Evolutionary conservation across 2,113 vertebrate species (phyloP).

Genomic region (Tetrax tetrax): DNA sequence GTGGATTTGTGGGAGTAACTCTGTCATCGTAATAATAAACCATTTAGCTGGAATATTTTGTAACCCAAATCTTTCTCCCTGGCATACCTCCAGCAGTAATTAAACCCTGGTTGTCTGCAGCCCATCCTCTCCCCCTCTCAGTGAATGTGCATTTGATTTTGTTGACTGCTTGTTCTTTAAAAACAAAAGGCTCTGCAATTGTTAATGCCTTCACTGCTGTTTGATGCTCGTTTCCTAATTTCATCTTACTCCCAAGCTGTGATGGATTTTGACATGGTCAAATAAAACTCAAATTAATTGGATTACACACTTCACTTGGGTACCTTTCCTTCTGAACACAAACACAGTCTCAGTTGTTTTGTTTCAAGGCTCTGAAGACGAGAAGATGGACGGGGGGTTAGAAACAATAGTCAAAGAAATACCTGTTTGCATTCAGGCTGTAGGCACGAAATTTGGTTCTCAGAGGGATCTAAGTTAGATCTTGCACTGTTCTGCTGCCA

Average conservation of each 20-base stretch:
- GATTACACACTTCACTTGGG: constrained; percentile 66
- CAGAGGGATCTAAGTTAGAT: background rate
- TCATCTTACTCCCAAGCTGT: background rate
- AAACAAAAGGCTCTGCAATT: constrained; percentile 12
- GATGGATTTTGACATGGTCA: constrained; percentile 62
- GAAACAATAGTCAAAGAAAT: constrained; percentile 1
- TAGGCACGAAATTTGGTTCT: background rate
- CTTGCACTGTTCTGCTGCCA: background rate
- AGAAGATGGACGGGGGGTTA: background rate
- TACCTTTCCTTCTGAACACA: constrained; percentile 40
- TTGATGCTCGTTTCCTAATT: constrained; percentile 28
- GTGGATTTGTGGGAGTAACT: background rate
- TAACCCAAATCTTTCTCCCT: background rate
- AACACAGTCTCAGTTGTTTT: constrained; percentile 37
- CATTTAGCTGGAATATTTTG: constrained; percentile 3
- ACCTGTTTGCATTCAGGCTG: constrained; percentile 21
- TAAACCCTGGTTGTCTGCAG: background rate
- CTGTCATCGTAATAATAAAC: background rate
- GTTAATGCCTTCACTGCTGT: constrained; percentile 10
- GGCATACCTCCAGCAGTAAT: constrained; percentile 4
- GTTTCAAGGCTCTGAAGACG: constrained; percentile 6
- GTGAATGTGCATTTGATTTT: background rate
- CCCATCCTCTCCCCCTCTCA: background rate
- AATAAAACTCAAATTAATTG: constrained; percentile 68
- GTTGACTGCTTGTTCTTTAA: background rate